phyloP scores from a whole-genome alignment of 2,888 invertebrate species.

The Eupithecia vulgata region DNA sequence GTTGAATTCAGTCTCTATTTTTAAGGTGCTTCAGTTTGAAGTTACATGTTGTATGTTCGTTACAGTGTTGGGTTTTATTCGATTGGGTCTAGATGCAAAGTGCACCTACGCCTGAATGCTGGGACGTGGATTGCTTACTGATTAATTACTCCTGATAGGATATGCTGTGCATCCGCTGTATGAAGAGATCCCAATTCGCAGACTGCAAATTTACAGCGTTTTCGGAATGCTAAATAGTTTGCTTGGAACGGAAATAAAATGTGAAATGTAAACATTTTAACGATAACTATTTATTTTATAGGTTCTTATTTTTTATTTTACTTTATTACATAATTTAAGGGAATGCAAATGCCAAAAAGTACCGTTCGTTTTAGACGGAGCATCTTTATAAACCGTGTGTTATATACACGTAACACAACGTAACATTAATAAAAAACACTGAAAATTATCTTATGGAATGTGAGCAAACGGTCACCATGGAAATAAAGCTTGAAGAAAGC shows the following conservation, averaged over 20 bases:
- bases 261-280: slow-evolving; percentile 3
- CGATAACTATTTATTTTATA: slow-evolving; percentile 1
- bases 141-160: slow-evolving; percentile 52
- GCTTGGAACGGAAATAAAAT: slow-evolving; percentile 7
- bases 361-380: too few relatives aligned
- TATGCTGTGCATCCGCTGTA: slow-evolving; percentile 42
- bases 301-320: too few relatives aligned
- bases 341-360: too few relatives aligned
- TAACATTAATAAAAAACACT: too few relatives aligned
- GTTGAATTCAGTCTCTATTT: slow-evolving; percentile 21
- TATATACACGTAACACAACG: too few relatives aligned
- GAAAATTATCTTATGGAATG: too few relatives aligned
- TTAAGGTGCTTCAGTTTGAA: slow-evolving; percentile 15
- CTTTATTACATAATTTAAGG: too few relatives aligned
- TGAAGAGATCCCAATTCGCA: slow-evolving; percentile 31
- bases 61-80: slow-evolving; percentile 41
- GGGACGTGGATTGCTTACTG: slow-evolving; percentile 54
- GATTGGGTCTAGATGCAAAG: slow-evolving; percentile 48
- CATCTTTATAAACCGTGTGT: too few relatives aligned
- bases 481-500: too few relatives aligned
- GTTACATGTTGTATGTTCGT: slow-evolving; percentile 26
- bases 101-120: slow-evolving; percentile 50
- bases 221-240: slow-evolving; percentile 21
- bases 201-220: slow-evolving; percentile 29
- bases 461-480: too few relatives aligned